Evolutionary conservation across 2,888 invertebrate genomes (phyloP).

Genomic region (Drosophila conformis): DNA sequence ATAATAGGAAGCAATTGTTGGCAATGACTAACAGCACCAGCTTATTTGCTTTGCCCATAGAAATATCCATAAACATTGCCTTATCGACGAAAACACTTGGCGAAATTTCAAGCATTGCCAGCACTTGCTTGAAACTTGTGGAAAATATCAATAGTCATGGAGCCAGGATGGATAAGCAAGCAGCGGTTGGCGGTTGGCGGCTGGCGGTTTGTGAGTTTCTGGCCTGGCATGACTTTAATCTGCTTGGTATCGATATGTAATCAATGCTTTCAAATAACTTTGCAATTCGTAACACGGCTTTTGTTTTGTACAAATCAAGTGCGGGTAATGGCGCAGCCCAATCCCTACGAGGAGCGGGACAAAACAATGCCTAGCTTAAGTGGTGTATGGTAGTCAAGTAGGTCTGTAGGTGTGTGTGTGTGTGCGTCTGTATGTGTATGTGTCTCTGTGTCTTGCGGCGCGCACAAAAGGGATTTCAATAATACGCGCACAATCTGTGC

Average conservation of each 20-base stretch:
- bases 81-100: constrained; percentile 51
- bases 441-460: constrained; percentile 30
- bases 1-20: constrained; percentile 41
- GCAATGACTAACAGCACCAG: constrained; percentile 26
- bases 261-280: constrained; percentile 76
- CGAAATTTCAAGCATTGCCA: constrained; percentile 27
- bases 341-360: constrained; percentile 23
- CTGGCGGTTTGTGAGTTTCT: constrained; percentile 4
- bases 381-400: constrained; percentile 28
- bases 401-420: constrained; percentile 5
- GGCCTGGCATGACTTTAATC: constrained; percentile 17
- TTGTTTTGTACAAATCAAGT: constrained; percentile 68
- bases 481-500: constrained; percentile 76
- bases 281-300: constrained; percentile 67
- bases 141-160: constrained; percentile 64
- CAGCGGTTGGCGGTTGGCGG: constrained; percentile 15
- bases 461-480: constrained; percentile 76
- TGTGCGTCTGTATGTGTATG: constrained; percentile 8
- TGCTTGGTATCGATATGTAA: constrained; percentile 64
- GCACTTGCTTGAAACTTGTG: constrained; percentile 28
- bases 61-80: constrained; percentile 53
- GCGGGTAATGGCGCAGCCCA: constrained; percentile 53
- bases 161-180: constrained; percentile 3
- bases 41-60: constrained; percentile 3
- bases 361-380: constrained; percentile 51